Evolutionary conservation across 2,113 vertebrate species (phyloP).

Genomic region (Thinocorus orbignyianus): DNA sequence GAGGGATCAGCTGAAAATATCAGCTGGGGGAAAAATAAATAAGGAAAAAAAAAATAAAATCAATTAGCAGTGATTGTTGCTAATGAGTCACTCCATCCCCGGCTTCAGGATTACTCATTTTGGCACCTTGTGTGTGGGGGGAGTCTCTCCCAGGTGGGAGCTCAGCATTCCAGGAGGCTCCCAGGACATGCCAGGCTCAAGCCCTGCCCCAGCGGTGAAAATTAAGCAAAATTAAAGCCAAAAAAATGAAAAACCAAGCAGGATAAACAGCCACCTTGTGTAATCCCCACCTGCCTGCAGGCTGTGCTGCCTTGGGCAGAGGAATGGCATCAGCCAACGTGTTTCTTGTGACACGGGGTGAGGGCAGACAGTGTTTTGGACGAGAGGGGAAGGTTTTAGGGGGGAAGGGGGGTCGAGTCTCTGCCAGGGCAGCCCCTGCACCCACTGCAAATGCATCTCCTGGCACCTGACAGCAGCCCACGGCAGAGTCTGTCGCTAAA

Average conservation of each 20-base stretch:
- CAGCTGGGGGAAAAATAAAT: background rate
- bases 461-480: too few species aligned
- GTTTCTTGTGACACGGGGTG: fast-evolving
- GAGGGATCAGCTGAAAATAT: background rate
- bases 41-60: background rate
- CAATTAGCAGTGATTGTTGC: background rate
- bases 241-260: background rate
- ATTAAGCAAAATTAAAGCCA: background rate
- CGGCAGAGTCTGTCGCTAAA: too few species aligned
- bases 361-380: fast-evolving
- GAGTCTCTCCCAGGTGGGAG: background rate
- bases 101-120: background rate
- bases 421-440: too few species aligned
- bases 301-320: background rate
- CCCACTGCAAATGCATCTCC: too few species aligned
- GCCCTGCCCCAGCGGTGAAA: background rate
- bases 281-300: background rate
- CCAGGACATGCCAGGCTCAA: too few species aligned
- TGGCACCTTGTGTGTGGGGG: background rate
- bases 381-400: background rate
- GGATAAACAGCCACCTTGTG: background rate
- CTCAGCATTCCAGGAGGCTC: background rate
- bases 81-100: constrained; percentile 11
- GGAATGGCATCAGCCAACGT: background rate
- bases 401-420: background rate